Evolutionary conservation across 2,888 invertebrate genomes (phyloP), one percentile per base, ranked within the genome.

Genomic region (Tolmerus cingulatus): DNA sequence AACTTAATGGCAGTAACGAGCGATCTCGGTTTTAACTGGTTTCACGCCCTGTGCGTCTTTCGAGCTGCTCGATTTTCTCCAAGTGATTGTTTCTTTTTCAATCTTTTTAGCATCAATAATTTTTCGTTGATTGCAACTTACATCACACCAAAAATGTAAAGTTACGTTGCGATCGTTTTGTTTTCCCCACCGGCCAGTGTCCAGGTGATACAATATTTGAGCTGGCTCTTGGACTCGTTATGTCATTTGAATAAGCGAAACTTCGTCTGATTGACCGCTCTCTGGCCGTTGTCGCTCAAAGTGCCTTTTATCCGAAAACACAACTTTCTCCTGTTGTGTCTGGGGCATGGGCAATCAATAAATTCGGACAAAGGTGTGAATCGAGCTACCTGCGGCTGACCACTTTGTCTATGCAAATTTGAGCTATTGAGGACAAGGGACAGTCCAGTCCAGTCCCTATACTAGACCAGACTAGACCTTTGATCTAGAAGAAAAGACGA

Each of bases 191-290:
- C 27, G 51, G 55, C 16, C 43, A 0, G 30, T 51, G 30, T 23
- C 9, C 81, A 82, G 82, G 82, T 82, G 66, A 37, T 57, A 55
- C 37, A 30, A 57, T 82, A 34, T 66, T 66, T 66, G 27, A 66
- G 12, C 27, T 66, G 66, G 19, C 23, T 27, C 27, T 66, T 34
- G 23, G 19, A 19, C 27, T 57, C 37, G 82, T 82, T 82, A 82
- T 82, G 57, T 82, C 82, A 82, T 82, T 82, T 82, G 82, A 82
- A 82, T 82, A 82, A 82, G 82, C 82, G 34, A 82, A 82, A 57
- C 51, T 82, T 34, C 57, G 37, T 9, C 76, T 5, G 2, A 40
- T n/a, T 76, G 34, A 37, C 37, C 76, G 19, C n/a, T 30, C 30
- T n/a, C 76, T 5, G 37, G 3, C 23, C 12, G 23, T 12, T 66